These are phyloP conservation scores for Brachycybe producta DNA, from an alignment of 2,888 invertebrate genomes.

Conservation along the genomic window DNA sequence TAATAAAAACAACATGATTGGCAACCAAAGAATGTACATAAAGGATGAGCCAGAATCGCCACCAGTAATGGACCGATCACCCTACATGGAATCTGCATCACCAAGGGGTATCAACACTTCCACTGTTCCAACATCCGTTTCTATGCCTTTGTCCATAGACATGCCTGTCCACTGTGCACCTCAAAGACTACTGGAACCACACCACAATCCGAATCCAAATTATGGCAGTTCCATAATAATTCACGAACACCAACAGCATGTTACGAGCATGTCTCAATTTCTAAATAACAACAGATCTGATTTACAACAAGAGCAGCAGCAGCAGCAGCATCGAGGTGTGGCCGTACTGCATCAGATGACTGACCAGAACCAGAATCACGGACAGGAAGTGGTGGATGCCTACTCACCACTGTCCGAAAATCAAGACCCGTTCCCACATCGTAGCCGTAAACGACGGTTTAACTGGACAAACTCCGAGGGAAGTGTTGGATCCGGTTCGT, in stretches of 20 bases:
- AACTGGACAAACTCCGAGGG: slow-evolving; percentile 1
- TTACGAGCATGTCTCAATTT: background rate
- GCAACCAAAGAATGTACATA: too few species aligned
- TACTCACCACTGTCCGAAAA: background rate
- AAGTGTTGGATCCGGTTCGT: background rate
- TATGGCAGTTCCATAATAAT: background rate
- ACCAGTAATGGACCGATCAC: slow-evolving; percentile 1
- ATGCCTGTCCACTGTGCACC: background rate
- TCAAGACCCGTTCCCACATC: background rate
- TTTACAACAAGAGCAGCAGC: background rate
- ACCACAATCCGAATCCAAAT: background rate
- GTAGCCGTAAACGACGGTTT: background rate
- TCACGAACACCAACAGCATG: background rate
- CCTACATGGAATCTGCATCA: background rate
- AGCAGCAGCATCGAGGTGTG: slow-evolving; percentile 1
- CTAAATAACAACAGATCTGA: too few species aligned
- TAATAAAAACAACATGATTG: too few species aligned
- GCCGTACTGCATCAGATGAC: background rate
- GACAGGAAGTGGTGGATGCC: background rate
- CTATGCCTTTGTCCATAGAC: too few species aligned
- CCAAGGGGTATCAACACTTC: background rate
- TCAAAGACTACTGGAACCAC: background rate
- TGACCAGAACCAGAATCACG: background rate
- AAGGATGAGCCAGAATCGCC: background rate
- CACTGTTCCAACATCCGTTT: background rate